Evolutionary conservation across 2,888 invertebrate species (phyloP).

Genomic region (Coecobrya sp.): DNA sequence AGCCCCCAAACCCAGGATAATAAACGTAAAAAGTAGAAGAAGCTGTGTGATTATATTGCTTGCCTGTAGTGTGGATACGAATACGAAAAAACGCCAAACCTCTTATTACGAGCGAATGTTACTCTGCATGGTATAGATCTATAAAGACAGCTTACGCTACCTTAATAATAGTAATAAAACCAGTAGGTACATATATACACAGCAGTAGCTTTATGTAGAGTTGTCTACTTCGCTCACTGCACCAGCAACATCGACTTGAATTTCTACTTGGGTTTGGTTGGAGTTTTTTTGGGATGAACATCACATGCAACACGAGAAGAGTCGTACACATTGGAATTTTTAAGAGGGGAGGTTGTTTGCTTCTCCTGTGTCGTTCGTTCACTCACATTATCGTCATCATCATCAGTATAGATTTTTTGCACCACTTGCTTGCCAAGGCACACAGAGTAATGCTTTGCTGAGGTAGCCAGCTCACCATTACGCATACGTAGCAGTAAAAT

Average conservation of each 20-base stretch:
- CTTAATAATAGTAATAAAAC: slow-evolving; percentile 13
- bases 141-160: neutral
- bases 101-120: neutral
- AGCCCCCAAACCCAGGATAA: slow-evolving; percentile 61
- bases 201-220: slow-evolving; percentile 7
- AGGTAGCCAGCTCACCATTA: neutral
- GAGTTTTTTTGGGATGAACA: slow-evolving; percentile 14
- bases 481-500: slow-evolving; percentile 11
- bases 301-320: slow-evolving; percentile 13
- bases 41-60: neutral
- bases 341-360: slow-evolving; percentile 44
- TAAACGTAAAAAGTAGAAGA: neutral
- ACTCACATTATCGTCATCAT: slow-evolving; percentile 12
- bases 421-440: neutral
- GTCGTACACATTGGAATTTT: slow-evolving; percentile 45
- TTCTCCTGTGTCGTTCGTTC: slow-evolving; percentile 7
- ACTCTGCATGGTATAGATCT: neutral
- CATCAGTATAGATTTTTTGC: neutral
- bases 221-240: neutral
- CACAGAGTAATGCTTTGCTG: neutral
- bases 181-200: neutral
- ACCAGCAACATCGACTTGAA: neutral
- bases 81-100: neutral
- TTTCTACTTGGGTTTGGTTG: neutral
- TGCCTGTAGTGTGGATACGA: neutral